Base-by-base conservation (phyloP, 2,797 vertebrate genomes). In the Hypotaenidia okinawae region DNA sequence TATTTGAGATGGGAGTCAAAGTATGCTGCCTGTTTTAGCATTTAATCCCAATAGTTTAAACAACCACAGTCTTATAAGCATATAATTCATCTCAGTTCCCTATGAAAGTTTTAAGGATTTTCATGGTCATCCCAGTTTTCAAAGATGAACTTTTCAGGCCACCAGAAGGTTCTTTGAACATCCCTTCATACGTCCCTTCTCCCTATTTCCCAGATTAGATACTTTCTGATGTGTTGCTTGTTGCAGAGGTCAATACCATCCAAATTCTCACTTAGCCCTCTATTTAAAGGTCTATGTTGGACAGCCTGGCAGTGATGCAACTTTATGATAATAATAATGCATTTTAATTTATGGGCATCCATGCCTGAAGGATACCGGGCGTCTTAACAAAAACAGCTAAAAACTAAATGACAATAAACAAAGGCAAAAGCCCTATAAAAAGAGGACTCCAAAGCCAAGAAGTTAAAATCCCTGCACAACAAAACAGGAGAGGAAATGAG, bases 351-450 rank as follows among this genome's bases (percentile, higher is more conserved):
- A 97, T 91, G 95, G 95, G 83, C 95, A 97, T 94, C 94, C 81
- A 89, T 1, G 93, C 94, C 96, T 95, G 90, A 90, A 96, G 89
- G 90, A 93, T 95, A 96, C 90, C 96, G 95, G 96, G 92, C 72
- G 10, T 91, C 87, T 97, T 95, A 97, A 97, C 95, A 97, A 97
- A 97, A 97, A 79, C 85, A 96, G 81, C 97, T 95, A 66, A 97
- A 96, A 96, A 75, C 69, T 94, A 94, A 96, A 96, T 94, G 78
- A 95, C 94, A 97, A 97, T 95, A 97, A 98, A 96, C 95, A 97
- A 96, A 98, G 96, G 97, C 96, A 97, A 97, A 97, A 97, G 11
- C 84, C 94, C 96, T 97, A 96, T 96, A 97, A 97, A 96, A 98
- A 97, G 78, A 91, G 37, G 89, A 6, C 35, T 75, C 58, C 19